Evolutionary conservation across 2,797 vertebrate species (phyloP).

Genomic region (Anolis apletophallus): DNA sequence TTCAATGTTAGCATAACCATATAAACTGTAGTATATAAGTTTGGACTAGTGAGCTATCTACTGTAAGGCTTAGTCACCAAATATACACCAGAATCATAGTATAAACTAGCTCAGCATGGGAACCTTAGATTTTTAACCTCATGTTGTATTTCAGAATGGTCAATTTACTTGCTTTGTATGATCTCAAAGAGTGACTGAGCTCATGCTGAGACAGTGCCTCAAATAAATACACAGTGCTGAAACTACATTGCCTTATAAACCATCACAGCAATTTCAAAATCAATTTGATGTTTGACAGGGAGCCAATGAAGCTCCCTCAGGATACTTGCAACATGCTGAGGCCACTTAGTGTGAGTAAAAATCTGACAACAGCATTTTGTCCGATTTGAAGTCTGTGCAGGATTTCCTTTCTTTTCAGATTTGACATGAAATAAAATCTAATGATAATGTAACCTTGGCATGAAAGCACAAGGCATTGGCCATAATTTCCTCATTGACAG

Average conservation of each 20-base stretch:
- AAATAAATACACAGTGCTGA: conserved; percentile 68
- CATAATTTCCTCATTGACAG: conserved; percentile 29
- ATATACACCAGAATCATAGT: conserved; percentile 37
- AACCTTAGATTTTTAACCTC: conserved; percentile 41
- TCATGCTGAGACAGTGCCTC: conserved; percentile 58
- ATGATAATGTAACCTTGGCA: conserved; percentile 35
- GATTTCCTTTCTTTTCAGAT: conserved; percentile 31
- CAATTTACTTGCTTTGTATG: conserved; percentile 55
- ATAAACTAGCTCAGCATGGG: conserved; percentile 17
- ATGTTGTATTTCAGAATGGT: conserved; percentile 40
- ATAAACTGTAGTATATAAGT: conserved; percentile 11
- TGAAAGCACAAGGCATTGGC: conserved; percentile 47
- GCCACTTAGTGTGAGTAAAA: conserved; percentile 72
- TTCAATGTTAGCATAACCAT: neutral
- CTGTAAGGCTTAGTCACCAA: conserved; percentile 26
- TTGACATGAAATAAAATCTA: conserved; percentile 37
- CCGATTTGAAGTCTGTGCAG: conserved; percentile 37
- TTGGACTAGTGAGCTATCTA: neutral
- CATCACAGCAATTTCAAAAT: conserved; percentile 79
- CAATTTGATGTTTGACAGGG: conserved; percentile 77
- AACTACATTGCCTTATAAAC: conserved; percentile 61
- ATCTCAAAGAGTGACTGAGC: conserved; percentile 42
- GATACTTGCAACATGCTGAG: conserved; percentile 67
- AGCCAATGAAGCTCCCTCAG: conserved; percentile 64
- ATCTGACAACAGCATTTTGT: conserved; percentile 59